Conservation (phyloP, 1,140 invertebrate genomes). For the Hydropsyche tenuis region DNA sequence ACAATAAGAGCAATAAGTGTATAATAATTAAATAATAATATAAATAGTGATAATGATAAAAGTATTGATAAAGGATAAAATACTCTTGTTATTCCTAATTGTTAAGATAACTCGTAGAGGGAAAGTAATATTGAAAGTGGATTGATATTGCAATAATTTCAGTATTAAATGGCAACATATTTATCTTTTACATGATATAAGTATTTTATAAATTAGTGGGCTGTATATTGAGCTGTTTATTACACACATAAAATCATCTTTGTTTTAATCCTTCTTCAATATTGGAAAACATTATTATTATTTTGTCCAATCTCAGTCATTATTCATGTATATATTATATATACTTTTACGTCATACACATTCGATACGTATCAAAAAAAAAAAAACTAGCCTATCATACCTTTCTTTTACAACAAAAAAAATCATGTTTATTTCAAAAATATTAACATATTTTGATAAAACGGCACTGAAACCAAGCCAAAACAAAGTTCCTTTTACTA, state of each 20-base stretch:
- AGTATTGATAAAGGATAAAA: conserved; percentile 9
- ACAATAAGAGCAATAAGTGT: conserved; percentile 38
- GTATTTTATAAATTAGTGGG: conserved; percentile 22
- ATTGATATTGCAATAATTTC: conserved; percentile 36
- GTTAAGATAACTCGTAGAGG: conserved; percentile 8
- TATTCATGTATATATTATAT: neutral
- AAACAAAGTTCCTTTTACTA: conserved; percentile 38
- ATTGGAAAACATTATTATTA: too few relatives aligned
- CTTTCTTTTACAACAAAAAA: too few relatives aligned
- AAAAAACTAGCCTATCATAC: too few relatives aligned
- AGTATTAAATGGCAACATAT: conserved; percentile 33
- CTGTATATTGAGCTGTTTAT: conserved; percentile 34
- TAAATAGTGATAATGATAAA: conserved; percentile 14
- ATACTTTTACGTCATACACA: neutral
- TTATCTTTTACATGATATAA: conserved; percentile 30
- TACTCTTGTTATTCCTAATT: conserved; percentile 35
- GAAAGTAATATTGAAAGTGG: conserved; percentile 14
- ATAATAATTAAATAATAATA: conserved; percentile 30
- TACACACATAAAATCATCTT: neutral
- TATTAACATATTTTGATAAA: neutral
- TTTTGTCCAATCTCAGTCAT: neutral
- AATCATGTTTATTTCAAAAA: too few relatives aligned
- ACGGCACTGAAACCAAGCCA: conserved; percentile 33
- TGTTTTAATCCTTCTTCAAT: neutral
- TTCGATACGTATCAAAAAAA: too few relatives aligned